phyloP scores from a whole-genome alignment of 2,113 vertebrate genomes.

The Brienomyrus brachyistius region DNA sequence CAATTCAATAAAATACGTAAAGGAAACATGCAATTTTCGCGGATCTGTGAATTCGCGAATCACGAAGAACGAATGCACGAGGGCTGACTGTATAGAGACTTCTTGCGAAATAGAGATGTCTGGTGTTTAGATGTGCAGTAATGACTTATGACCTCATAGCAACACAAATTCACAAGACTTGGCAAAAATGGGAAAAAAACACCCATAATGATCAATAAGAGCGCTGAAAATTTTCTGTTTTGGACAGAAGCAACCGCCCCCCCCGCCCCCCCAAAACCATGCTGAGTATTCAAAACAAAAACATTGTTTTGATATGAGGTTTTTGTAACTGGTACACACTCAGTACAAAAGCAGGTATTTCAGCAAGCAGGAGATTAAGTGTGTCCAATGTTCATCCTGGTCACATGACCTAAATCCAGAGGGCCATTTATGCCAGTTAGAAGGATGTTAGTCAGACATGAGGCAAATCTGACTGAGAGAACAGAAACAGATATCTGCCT shows the following conservation, averaged over 20 bases:
- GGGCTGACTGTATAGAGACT: not conserved
- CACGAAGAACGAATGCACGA: no score
- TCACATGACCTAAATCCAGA: conserved; percentile 12
- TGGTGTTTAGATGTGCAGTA: not conserved
- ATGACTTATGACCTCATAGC: not conserved
- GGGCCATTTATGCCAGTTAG: not conserved
- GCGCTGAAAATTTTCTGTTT: not conserved
- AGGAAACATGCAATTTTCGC: no score
- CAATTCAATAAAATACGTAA: no score
- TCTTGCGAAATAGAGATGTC: not conserved
- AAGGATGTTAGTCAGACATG: not conserved
- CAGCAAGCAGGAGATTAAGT: conserved; percentile 6
- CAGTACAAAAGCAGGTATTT: not conserved
- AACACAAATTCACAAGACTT: not conserved
- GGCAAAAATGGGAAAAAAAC: not conserved
- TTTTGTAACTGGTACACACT: not conserved
- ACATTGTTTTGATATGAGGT: not conserved
- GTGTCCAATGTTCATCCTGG: not conserved
- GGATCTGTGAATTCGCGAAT: no score
- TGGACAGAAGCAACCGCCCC: not conserved
- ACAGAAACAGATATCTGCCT: not conserved
- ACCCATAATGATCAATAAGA: not conserved
- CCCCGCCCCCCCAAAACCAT: not conserved
- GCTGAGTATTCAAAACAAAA: not conserved
- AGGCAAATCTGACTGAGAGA: conserved; percentile 3